Evolutionary conservation across 2,797 vertebrate species (phyloP), one percentile per base, ranked within the genome.

Genomic region (Amniataba percoides): DNA sequence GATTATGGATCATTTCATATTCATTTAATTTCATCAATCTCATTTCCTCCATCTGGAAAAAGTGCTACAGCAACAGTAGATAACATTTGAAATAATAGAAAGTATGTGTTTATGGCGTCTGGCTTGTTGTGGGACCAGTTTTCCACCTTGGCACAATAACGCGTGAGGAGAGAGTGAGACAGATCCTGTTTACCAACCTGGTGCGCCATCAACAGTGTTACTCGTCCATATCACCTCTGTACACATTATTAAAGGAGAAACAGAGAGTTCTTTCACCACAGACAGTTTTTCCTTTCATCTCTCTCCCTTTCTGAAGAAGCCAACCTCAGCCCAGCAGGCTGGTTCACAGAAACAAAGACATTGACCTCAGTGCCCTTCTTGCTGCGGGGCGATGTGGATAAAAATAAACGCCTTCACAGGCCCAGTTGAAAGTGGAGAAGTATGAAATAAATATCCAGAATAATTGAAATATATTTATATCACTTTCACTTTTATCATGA

Each of bases 201-300:
- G 53, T 46, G 45, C 55, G 45, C 68, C 40, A 23, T 59, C 27
- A 58, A n/a, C 25, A 18, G 21, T 14, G 18, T 51, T 63, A 16
- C 25, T 31, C 57, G 52, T 43, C 23, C 53, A 23, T 70, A n/a
- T 51, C 16, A 51, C 71, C 13, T 63, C 49, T 34, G 12, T 55
- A 23, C 57, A 45, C 56, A 87, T 87, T 87, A 87, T 87, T 67
- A 87, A 81, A 88, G 62, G 39, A 85, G 69, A 72, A 61, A 43
- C 56, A 69, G 58, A 65, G 66, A 78, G 57, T 57, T 21, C 68
- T 83, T 61, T 11, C 19, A 77, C 74, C 67, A 76, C 51, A 66
- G 55, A 81, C 78, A 62, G 76, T 53, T 53, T 71, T 84, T 68
- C 64, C 65, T 87, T 91, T 86, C 62, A 85, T 90, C 64, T 79